Evolutionary conservation across 2,113 vertebrate genomes (phyloP).

Genomic region (Phyllopteryx taeniolatus): DNA sequence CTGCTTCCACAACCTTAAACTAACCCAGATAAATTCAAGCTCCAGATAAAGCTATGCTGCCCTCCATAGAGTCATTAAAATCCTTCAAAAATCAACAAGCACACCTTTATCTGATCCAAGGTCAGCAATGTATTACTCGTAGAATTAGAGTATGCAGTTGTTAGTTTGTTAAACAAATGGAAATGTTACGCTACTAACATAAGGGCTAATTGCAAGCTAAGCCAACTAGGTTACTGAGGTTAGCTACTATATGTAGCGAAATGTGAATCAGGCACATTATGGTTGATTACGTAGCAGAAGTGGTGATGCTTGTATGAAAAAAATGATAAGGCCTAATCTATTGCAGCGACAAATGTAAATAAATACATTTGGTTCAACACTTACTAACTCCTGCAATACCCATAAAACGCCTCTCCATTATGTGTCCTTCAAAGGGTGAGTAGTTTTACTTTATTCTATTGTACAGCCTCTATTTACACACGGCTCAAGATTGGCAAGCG

Average conservation of each 20-base stretch:
- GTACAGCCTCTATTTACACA: slow-evolving; percentile 19
- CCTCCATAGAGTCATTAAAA: too few species aligned
- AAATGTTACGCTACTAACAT: too few species aligned
- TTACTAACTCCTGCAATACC: not conserved
- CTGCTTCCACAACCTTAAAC: too few species aligned
- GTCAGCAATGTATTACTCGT: too few species aligned
- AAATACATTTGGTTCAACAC: not conserved
- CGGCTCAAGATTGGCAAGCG: slow-evolving; percentile 6
- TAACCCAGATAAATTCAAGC: too few species aligned
- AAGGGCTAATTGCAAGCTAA: too few species aligned
- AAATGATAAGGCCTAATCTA: not conserved
- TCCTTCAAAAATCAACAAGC: too few species aligned
- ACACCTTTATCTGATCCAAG: too few species aligned
- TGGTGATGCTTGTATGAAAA: slow-evolving; percentile 4
- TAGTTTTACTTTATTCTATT: not conserved
- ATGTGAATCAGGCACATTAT: not conserved
- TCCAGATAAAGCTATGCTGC: too few species aligned
- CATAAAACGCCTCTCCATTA: not conserved
- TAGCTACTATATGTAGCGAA: not conserved
- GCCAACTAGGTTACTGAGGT: too few species aligned
- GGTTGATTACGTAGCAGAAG: slow-evolving; percentile 3
- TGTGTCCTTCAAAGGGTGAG: not conserved
- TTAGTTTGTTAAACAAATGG: too few species aligned
- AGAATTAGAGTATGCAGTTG: too few species aligned
- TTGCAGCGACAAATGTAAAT: not conserved